Conservation (phyloP, 2,888 invertebrate genomes). For the Caenorhabditis japonica region DNA sequence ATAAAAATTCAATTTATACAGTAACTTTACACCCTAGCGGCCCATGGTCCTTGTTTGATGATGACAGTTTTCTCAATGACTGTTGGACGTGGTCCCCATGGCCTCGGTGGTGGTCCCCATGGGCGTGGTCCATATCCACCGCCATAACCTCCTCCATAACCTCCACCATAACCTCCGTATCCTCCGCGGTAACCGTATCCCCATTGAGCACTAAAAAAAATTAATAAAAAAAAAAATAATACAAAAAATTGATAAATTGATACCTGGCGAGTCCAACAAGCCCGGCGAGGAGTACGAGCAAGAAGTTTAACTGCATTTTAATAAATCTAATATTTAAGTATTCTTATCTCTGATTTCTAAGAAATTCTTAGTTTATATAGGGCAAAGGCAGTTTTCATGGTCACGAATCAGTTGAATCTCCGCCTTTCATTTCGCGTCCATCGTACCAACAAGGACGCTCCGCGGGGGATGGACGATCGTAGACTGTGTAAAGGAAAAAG, state of each 20-base stretch:
- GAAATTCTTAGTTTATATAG: slow-evolving; percentile 23
- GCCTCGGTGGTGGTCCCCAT: slow-evolving; percentile 37
- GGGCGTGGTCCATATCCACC: slow-evolving; percentile 46
- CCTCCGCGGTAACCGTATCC: slow-evolving; percentile 29
- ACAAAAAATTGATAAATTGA: neutral
- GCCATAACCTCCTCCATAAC: slow-evolving; percentile 16
- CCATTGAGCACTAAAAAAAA: slow-evolving; percentile 40
- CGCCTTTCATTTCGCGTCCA: slow-evolving; percentile 18
- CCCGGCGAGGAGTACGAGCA: slow-evolving; percentile 23
- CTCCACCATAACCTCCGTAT: slow-evolving; percentile 39
- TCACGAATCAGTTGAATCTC: slow-evolving; percentile 37
- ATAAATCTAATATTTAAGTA: neutral
- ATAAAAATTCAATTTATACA: slow-evolving; percentile 10
- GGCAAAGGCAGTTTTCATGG: slow-evolving; percentile 5
- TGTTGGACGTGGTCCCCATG: slow-evolving; percentile 46
- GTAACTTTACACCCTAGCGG: slow-evolving; percentile 15
- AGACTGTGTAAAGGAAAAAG: slow-evolving; percentile 46
- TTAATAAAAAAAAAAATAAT: too few species aligned
- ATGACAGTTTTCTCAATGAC: slow-evolving; percentile 57
- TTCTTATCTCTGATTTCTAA: neutral
- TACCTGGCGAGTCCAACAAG: slow-evolving; percentile 40
- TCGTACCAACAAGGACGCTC: slow-evolving; percentile 34
- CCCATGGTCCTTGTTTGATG: slow-evolving; percentile 47
- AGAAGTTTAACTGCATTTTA: slow-evolving; percentile 30
- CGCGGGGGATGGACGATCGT: too few species aligned